These are phyloP conservation scores for Tapirus indicus DNA, from an alignment of 2,797 vertebrate genomes.

Conservation along the genomic window DNA sequence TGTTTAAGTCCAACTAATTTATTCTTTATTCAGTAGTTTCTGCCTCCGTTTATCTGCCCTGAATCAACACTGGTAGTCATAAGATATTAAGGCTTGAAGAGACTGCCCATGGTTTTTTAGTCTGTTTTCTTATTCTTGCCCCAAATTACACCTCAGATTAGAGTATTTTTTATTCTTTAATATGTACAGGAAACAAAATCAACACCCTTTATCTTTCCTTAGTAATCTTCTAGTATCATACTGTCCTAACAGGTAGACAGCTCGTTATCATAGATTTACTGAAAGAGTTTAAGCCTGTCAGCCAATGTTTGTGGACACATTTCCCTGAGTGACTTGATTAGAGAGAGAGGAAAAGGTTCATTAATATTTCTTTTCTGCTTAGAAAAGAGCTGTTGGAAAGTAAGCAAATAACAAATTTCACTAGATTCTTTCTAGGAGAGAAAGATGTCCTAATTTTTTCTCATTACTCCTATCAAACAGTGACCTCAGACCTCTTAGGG, in stretches of 20 bases:
- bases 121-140: not conserved
- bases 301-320: not conserved
- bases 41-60: not conserved
- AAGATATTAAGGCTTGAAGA: not conserved
- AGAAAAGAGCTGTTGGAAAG: constrained; percentile 40
- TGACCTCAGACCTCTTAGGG: not conserved
- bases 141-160: not conserved
- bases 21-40: not conserved
- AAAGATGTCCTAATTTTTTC: constrained; percentile 3
- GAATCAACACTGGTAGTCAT: not conserved
- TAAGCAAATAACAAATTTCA: constrained; percentile 35
- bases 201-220: constrained; percentile 1
- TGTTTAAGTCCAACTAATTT: constrained; percentile 12
- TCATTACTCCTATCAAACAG: not conserved
- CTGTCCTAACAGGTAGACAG: not conserved
- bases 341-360: not conserved
- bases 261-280: constrained; percentile 33
- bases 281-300: constrained; percentile 24
- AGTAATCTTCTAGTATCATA: not conserved
- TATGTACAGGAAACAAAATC: not conserved
- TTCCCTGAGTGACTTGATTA: constrained; percentile 17
- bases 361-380: constrained; percentile 34
- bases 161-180: constrained; percentile 47
- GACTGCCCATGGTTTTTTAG: not conserved
- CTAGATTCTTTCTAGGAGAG: constrained; percentile 26